A percentile compares a stretch with the other conserved stretches of the same genome.
Evolutionary conservation across 2,113 vertebrate genomes (phyloP).

Genomic region (Okapia johnstoni): DNA sequence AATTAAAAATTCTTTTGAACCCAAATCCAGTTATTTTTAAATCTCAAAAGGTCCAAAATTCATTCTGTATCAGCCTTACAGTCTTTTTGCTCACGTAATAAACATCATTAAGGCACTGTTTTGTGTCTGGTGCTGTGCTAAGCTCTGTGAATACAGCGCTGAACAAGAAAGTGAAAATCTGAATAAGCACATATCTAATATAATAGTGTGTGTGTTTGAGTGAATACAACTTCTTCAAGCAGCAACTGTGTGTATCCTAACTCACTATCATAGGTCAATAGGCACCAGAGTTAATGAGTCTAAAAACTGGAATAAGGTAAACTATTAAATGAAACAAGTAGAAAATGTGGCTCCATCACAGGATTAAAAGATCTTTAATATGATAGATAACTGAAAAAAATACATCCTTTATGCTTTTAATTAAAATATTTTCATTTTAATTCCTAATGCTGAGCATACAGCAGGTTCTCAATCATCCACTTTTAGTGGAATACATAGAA

Average conservation of each 20-base stretch:
- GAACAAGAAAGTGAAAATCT: not conserved
- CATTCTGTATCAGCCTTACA: not conserved
- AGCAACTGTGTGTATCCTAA: not conserved
- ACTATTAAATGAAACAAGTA: not conserved
- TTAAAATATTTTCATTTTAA: not conserved
- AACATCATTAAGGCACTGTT: not conserved
- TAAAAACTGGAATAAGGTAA: not conserved
- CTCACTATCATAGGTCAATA: not conserved
- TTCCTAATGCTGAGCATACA: not conserved
- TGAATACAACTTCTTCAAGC: not conserved
- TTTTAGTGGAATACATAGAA: not conserved
- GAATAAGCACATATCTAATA: not conserved
- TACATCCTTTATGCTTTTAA: not conserved
- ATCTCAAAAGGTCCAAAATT: not conserved
- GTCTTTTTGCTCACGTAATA: not conserved
- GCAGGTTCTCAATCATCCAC: not conserved
- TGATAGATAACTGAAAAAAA: not conserved
- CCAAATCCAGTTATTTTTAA: not conserved
- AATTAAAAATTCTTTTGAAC: not conserved
- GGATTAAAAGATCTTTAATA: not conserved
- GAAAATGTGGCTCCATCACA: not conserved
- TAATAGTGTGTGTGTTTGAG: not conserved
- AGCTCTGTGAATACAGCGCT: not conserved
- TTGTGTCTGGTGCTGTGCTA: not conserved
- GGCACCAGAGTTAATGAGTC: not conserved